Percentiles rank a stretch among this genome's conserved stretches.
These are phyloP conservation scores for Sarcophaga variegata DNA, from an alignment of 2,888 invertebrate species.

Conservation along the genomic window DNA sequence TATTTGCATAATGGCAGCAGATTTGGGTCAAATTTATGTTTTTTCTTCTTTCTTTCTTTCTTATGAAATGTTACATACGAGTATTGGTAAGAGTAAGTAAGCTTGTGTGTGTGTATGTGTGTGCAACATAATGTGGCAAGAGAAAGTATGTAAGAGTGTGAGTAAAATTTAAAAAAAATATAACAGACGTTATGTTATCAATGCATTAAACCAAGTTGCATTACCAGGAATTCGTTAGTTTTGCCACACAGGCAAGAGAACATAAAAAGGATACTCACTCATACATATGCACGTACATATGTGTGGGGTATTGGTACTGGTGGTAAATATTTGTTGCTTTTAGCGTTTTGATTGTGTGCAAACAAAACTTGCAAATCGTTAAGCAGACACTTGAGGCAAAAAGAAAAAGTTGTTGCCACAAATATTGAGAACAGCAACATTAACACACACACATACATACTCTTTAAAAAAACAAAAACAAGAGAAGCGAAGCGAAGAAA, in stretches of 20 bases:
- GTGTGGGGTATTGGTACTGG: background rate
- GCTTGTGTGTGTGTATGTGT: background rate
- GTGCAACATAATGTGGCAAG: background rate
- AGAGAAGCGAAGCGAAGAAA: constrained; percentile 1
- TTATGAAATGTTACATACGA: constrained; percentile 26
- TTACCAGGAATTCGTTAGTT: background rate
- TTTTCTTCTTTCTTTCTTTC: constrained; percentile 48
- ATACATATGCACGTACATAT: background rate
- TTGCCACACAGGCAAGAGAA: background rate
- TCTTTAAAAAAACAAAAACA: background rate
- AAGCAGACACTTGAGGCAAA: constrained; percentile 66
- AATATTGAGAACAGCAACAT: too few species aligned
- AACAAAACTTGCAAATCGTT: constrained; percentile 68
- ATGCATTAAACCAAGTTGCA: constrained; percentile 21
- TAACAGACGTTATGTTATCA: background rate
- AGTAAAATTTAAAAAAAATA: background rate
- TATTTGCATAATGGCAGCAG: constrained; percentile 68
- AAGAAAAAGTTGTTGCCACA: constrained; percentile 22
- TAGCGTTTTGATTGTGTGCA: constrained; percentile 68
- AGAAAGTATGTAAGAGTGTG: background rate
- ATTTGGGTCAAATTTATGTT: constrained; percentile 70
- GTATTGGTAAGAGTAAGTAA: constrained; percentile 20
- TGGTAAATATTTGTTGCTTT: constrained; percentile 71
- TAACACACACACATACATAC: too few species aligned
- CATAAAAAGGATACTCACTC: constrained; percentile 15